phyloP scores from a whole-genome alignment of 2,113 vertebrate genomes.

The Gymnocephalus cernua region DNA sequence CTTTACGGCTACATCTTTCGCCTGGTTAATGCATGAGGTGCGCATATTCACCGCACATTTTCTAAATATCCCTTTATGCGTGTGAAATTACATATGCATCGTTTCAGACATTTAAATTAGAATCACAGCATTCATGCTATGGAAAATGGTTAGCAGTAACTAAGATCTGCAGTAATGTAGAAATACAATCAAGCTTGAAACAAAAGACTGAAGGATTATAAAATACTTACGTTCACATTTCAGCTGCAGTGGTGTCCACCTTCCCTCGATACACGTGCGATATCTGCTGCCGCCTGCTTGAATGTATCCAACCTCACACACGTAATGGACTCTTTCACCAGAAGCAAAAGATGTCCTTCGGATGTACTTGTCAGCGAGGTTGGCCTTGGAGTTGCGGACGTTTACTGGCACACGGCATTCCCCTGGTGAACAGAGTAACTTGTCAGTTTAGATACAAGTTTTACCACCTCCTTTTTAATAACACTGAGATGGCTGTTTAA shows the following conservation, averaged over 20 bases:
- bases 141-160: too few species aligned
- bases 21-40: too few species aligned
- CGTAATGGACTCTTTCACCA: conserved; percentile 45
- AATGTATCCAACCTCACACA: conserved; percentile 58
- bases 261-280: conserved; percentile 38
- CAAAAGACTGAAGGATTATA: neutral
- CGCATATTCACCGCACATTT: too few species aligned
- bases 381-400: neutral
- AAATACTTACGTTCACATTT: conserved; percentile 68
- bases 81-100: too few species aligned
- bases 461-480: neutral
- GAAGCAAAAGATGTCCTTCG: conserved; percentile 24
- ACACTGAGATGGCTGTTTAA: neutral
- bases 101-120: too few species aligned
- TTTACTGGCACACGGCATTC: conserved; percentile 44
- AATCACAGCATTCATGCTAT: too few species aligned
- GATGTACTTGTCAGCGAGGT: conserved; percentile 45
- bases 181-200: neutral
- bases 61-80: too few species aligned
- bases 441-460: neutral
- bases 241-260: conserved; percentile 55
- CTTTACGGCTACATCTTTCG: too few species aligned
- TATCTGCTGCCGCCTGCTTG: conserved; percentile 40
- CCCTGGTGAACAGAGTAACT: conserved; percentile 9
- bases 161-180: neutral